Conservation (phyloP, 53 echinoderm and acorn worm species). For the Crossaster papposus region DNA sequence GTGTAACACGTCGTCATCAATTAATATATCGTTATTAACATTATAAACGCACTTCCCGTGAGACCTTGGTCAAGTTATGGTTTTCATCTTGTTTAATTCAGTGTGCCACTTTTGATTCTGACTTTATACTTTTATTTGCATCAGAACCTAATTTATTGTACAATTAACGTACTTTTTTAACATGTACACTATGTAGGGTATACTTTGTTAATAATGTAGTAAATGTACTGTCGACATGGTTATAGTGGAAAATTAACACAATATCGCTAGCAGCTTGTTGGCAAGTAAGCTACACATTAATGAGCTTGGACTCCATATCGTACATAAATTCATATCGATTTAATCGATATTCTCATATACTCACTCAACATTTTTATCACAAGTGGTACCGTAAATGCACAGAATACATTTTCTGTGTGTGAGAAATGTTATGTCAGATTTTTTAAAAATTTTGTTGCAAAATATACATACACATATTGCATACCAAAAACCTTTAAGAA, state of each 20-base stretch:
- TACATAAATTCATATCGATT: not conserved
- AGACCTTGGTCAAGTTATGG: not conserved
- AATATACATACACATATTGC: not conserved
- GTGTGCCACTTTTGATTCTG: too few species aligned
- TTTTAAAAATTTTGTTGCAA: not conserved
- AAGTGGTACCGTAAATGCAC: not conserved
- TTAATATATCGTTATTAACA: not conserved
- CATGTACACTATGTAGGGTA: too few species aligned
- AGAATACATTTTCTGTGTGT: not conserved
- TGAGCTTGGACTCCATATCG: too few species aligned
- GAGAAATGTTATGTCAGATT: not conserved
- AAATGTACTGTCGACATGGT: too few species aligned
- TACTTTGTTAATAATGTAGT: too few species aligned
- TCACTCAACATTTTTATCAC: not conserved
- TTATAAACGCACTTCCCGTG: not conserved
- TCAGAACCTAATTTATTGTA: too few species aligned
- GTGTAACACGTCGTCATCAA: not conserved
- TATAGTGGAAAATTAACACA: too few species aligned
- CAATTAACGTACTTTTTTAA: too few species aligned
- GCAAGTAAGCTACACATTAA: too few species aligned
- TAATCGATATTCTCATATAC: not conserved
- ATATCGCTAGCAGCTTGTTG: too few species aligned
- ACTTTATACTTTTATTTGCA: too few species aligned
- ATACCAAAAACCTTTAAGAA: not conserved
- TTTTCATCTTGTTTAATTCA: too few species aligned